phyloP scores from a whole-genome alignment of 2,797 vertebrate species.

The Acomys russatus region DNA sequence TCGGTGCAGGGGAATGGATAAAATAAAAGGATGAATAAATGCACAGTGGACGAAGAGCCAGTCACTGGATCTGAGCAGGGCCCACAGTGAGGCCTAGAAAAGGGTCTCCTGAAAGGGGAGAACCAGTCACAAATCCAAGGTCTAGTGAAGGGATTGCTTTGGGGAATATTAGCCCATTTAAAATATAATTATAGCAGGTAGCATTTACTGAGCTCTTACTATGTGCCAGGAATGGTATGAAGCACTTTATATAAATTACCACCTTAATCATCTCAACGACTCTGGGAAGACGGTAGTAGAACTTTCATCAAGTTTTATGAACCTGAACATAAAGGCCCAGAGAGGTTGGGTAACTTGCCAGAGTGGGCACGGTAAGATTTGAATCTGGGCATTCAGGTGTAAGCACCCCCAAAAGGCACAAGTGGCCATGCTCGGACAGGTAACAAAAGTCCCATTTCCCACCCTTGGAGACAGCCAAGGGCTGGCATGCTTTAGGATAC shows the following conservation, averaged over 20 bases:
- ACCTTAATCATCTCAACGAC: conserved; percentile 50
- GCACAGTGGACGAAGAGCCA: neutral
- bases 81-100: neutral
- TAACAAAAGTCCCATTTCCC: neutral
- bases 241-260: conserved; percentile 47
- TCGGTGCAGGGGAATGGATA: neutral
- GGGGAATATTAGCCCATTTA: conserved; percentile 59
- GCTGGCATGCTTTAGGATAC: neutral
- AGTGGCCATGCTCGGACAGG: neutral
- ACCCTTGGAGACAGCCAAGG: neutral
- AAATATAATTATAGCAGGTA: conserved; percentile 64
- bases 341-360: conserved; percentile 68
- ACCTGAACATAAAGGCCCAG: conserved; percentile 55
- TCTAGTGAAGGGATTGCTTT: conserved; percentile 40
- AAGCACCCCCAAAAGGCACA: neutral
- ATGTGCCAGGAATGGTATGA: conserved; percentile 42
- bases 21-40: neutral
- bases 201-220: conserved; percentile 54
- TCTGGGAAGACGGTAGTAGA: conserved; percentile 16
- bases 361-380: conserved; percentile 41
- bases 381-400: conserved; percentile 63
- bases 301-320: conserved; percentile 76
- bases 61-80: neutral
- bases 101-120: neutral
- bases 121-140: neutral